Conservation (phyloP, 1,140 invertebrate genomes). For the Mizuhopecten yessoensis region DNA sequence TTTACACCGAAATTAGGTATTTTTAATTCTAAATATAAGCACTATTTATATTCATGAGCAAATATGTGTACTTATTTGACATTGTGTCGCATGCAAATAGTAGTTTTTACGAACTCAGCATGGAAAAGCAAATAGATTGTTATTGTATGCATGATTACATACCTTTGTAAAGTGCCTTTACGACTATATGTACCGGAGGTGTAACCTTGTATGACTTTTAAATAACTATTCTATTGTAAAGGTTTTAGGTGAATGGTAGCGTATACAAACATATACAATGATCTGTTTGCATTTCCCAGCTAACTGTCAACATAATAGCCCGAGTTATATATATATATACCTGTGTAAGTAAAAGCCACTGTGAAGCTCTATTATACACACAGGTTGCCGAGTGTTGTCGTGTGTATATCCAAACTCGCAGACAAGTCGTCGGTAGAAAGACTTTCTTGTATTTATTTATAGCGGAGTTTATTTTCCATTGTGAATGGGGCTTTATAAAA, state of each 20-base stretch:
- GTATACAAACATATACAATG: not conserved
- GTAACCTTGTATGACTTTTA: not conserved
- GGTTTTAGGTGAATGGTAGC: not conserved
- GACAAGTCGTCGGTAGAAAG: not conserved
- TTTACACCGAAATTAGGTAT: no score
- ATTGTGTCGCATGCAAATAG: no score
- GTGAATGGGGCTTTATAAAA: not conserved
- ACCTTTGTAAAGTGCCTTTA: no score
- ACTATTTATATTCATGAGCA: no score
- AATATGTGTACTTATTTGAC: no score
- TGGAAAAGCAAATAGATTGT: no score
- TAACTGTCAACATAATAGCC: not conserved
- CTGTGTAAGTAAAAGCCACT: slow-evolving; percentile 1
- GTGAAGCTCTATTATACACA: not conserved
- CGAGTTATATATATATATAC: not conserved
- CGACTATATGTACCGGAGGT: no score
- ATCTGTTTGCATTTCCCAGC: not conserved
- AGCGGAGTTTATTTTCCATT: not conserved
- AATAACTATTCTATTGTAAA: no score
- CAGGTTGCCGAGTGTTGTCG: not conserved
- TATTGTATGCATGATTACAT: no score
- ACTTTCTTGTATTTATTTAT: not conserved
- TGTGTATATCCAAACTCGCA: not conserved
- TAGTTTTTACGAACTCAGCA: no score
- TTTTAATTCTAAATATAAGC: no score